A percentile compares a stretch with the other conserved stretches of the same genome.
Conservation (phyloP, 2,113 vertebrate species). For the Riparia riparia region DNA sequence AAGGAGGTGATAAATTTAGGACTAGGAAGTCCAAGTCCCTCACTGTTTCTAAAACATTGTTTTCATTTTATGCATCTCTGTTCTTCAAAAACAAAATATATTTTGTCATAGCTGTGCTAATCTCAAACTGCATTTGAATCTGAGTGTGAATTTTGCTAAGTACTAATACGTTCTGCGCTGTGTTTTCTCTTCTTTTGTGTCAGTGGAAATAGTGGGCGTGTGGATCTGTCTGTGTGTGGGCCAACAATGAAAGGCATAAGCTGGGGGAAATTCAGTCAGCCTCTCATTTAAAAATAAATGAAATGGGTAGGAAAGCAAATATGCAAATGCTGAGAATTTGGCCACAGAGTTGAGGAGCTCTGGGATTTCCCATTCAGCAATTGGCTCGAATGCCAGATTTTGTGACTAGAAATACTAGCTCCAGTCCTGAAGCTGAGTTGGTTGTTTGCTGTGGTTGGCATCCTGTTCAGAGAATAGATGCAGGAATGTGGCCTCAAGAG, state of each 20-base stretch:
- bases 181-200: neutral
- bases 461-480: neutral
- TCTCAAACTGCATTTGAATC: neutral
- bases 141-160: neutral
- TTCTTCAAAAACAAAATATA: neutral
- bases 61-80: neutral
- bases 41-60: neutral
- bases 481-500: slow-evolving; percentile 39
- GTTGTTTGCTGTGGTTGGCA: slow-evolving; percentile 32
- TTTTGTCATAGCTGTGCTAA: neutral
- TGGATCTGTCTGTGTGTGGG: neutral
- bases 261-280: neutral
- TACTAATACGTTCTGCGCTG: neutral
- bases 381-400: neutral
- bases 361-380: slow-evolving; percentile 35
- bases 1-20: neutral
- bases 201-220: neutral
- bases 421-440: slow-evolving; percentile 11
- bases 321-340: slow-evolving; percentile 41
- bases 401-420: slow-evolving; percentile 4
- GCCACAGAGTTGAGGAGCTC: slow-evolving; percentile 3
- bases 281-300: slow-evolving; percentile 57
- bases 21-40: neutral
- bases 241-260: slow-evolving; percentile 16
- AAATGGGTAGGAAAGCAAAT: slow-evolving; percentile 61